These are phyloP conservation scores for Drosophila incognita DNA, from an alignment of 2,888 invertebrate species.

Conservation along the genomic window DNA sequence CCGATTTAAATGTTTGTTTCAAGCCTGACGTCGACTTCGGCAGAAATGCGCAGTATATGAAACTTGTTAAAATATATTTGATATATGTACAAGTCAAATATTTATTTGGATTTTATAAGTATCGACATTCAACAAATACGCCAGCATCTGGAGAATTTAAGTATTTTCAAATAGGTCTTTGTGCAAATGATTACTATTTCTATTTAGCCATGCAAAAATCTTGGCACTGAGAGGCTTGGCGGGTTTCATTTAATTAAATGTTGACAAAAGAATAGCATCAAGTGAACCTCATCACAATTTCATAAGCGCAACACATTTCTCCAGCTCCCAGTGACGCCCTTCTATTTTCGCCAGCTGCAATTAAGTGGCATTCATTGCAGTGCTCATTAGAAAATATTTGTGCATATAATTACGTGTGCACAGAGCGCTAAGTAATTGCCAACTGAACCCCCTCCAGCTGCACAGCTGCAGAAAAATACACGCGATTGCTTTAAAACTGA, in stretches of 20 bases:
- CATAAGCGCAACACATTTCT: constrained; percentile 25
- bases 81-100: neutral
- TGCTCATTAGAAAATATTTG: constrained; percentile 76
- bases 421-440: constrained; percentile 22
- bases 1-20: neutral
- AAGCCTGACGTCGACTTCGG: neutral
- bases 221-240: constrained; percentile 15
- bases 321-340: neutral
- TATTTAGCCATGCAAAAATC: neutral
- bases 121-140: neutral
- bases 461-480: constrained; percentile 11
- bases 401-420: constrained; percentile 69
- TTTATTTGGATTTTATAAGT: constrained; percentile 1
- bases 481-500: constrained; percentile 23
- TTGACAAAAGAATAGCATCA: neutral
- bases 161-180: constrained; percentile 1
- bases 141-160: constrained; percentile 9
- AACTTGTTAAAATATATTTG: neutral
- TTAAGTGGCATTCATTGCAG: constrained; percentile 69
- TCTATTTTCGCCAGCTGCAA: constrained; percentile 32
- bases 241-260: constrained; percentile 33
- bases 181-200: constrained; percentile 1
- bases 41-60: too few relatives aligned
- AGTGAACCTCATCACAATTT: constrained; percentile 23
- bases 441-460: neutral